Base-by-base conservation (phyloP, 2,888 invertebrate genomes). In the Cephus spinipes region DNA sequence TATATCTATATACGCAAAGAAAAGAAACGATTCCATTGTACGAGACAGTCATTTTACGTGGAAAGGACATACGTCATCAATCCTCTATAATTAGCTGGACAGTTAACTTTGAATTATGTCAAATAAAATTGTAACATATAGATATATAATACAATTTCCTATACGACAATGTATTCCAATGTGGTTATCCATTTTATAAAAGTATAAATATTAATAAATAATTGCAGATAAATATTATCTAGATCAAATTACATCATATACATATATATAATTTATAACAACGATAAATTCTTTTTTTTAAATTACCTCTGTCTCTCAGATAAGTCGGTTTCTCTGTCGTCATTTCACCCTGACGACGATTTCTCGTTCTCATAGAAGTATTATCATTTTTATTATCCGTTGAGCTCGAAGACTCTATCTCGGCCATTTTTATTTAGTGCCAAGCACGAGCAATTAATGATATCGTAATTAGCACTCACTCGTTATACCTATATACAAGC, bases 281-380 rank as follows among this genome's bases (percentile, higher is more conserved):
- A 40, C 0, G 6, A 55, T 55, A 55, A 55, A 40, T 15, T 4
- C 15, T 55, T 71, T 4, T 12, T 31, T 15, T 32, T 15, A 12
- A 85, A 80, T 73, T 83, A 90, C 90, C 90, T 90, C 85, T 86
- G 75, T 89, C 89, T 36, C 89, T 86, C 75, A 87, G 85, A 81
- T 89, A 90, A 68, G 85, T 84, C 4, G 89, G 88, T 78, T 89
- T 90, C 77, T 89, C 89, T 34, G 83, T 84, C 36, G 82, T 84
- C 75, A 87, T 81, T 77, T 89, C 89, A 31, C 76, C 68, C 36
- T 79, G 78, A 55, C 73, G 75, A 30, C 75, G 76, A 73, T 71
- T 76, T 4, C 55, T 68, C 36, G n/a, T 77, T 68, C 69, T 76
- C 74, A 15, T 11, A 11, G 35, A 30, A 12, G 36, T 11, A 4